phyloP scores from a whole-genome alignment of 2,888 invertebrate species.

The Caenorhabditis virilis region DNA sequence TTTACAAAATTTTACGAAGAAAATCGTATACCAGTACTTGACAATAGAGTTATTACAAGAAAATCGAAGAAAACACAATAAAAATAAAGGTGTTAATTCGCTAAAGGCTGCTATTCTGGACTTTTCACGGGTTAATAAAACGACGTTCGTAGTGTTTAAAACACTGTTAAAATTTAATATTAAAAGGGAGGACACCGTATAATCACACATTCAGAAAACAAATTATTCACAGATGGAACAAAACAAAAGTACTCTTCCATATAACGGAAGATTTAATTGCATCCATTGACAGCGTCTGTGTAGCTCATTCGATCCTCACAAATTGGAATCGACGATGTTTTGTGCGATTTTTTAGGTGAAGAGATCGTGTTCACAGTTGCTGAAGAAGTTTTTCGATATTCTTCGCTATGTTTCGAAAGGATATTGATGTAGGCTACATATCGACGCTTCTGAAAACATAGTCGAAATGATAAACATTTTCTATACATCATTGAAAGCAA shows the following conservation, averaged over 20 bases:
- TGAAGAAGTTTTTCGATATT: constrained; percentile 9
- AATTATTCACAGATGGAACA: background rate
- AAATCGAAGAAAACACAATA: no score
- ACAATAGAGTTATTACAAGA: no score
- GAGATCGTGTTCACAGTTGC: constrained; percentile 22
- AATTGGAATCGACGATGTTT: background rate
- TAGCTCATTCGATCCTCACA: constrained; percentile 36
- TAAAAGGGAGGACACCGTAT: background rate
- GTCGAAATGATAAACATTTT: background rate
- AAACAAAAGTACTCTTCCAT: no score
- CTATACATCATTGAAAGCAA: background rate
- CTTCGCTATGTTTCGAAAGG: constrained; percentile 5
- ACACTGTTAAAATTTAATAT: no score
- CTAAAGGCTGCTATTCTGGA: no score
- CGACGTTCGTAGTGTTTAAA: no score
- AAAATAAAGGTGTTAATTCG: no score
- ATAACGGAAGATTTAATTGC: constrained; percentile 4
- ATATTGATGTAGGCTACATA: constrained; percentile 25
- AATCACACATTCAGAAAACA: constrained; percentile 1
- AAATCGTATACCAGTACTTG: no score
- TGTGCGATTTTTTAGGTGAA: constrained; percentile 12
- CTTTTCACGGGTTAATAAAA: no score
- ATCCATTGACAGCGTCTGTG: constrained; percentile 28
- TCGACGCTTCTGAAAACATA: constrained; percentile 25
- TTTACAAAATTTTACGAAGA: no score